These are phyloP conservation scores for Antheraea yamamai DNA, from an alignment of 2,888 invertebrate genomes.

Conservation along the genomic window DNA sequence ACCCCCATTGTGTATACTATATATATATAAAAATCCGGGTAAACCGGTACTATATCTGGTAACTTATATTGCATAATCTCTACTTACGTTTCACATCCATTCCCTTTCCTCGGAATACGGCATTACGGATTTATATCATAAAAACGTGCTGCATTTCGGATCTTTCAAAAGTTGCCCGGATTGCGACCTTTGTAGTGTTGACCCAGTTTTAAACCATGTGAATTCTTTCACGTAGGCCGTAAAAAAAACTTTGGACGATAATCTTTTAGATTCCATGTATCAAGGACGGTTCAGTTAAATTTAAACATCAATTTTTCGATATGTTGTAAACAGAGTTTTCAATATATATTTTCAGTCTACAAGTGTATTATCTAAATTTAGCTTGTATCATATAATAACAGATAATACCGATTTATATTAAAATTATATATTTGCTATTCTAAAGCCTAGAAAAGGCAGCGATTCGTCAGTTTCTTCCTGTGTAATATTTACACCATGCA, in stretches of 20 bases:
- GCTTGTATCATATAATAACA: background rate
- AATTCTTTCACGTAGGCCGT: conserved; percentile 27
- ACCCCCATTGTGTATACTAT: conserved; percentile 29
- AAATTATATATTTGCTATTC: no score
- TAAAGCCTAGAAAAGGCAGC: no score
- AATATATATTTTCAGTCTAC: background rate
- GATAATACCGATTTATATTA: no score
- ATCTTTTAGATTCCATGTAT: conserved; percentile 3
- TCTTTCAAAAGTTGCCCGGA: conserved; percentile 47
- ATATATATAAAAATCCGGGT: conserved; percentile 33
- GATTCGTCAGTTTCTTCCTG: no score
- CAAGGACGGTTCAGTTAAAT: conserved; percentile 15
- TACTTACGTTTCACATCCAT: conserved; percentile 46
- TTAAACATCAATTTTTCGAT: conserved; percentile 10
- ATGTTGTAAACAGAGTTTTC: conserved; percentile 1
- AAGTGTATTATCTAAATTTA: background rate
- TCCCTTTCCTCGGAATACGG: conserved; percentile 45
- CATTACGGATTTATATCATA: conserved; percentile 45
- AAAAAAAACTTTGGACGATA: conserved; percentile 3
- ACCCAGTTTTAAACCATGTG: conserved; percentile 45
- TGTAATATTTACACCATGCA: no score
- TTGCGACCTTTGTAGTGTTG: conserved; percentile 49
- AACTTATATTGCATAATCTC: conserved; percentile 56
- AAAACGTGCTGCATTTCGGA: conserved; percentile 45
- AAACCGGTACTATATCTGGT: conserved; percentile 44